phyloP scores from a whole-genome alignment of 23 tunicate species.

The Ciona savignyi region DNA sequence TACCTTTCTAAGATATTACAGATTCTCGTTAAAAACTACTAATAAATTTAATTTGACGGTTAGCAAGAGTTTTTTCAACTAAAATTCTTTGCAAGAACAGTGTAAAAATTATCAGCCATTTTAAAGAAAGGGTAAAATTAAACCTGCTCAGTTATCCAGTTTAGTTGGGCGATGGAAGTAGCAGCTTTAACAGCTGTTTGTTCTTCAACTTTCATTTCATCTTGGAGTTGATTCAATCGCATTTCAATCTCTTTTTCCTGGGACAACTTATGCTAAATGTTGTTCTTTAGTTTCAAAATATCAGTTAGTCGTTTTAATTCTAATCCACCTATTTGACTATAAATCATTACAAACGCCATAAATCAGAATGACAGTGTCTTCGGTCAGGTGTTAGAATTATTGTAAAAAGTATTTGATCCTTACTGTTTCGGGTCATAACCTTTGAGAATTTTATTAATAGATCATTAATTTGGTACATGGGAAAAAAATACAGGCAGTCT shows the following conservation, averaged over 20 bases:
- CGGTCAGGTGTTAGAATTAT: background rate
- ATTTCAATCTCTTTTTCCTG: conserved; percentile 56
- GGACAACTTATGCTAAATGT: too few species aligned
- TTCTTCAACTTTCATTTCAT: conserved; percentile 48
- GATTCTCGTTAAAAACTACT: too few species aligned
- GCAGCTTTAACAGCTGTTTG: conserved; percentile 50
- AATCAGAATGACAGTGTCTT: too few species aligned
- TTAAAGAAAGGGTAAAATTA: background rate
- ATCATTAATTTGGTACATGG: too few species aligned
- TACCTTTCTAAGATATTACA: conserved; percentile 20
- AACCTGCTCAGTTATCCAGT: conserved; percentile 57
- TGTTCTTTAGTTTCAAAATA: too few species aligned
- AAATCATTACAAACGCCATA: background rate
- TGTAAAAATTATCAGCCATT: background rate
- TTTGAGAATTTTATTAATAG: too few species aligned
- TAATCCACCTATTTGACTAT: background rate
- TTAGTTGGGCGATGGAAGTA: conserved; percentile 63
- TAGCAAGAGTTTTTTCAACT: too few species aligned
- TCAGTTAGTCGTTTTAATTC: too few species aligned
- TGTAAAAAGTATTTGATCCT: background rate
- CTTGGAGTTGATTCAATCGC: conserved; percentile 27
- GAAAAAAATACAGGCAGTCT: too few species aligned
- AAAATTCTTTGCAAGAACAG: too few species aligned
- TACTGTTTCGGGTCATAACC: too few species aligned
- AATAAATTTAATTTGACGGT: too few species aligned